Conservation (phyloP, 1,140 invertebrate genomes). For the Solenopsis invicta region DNA sequence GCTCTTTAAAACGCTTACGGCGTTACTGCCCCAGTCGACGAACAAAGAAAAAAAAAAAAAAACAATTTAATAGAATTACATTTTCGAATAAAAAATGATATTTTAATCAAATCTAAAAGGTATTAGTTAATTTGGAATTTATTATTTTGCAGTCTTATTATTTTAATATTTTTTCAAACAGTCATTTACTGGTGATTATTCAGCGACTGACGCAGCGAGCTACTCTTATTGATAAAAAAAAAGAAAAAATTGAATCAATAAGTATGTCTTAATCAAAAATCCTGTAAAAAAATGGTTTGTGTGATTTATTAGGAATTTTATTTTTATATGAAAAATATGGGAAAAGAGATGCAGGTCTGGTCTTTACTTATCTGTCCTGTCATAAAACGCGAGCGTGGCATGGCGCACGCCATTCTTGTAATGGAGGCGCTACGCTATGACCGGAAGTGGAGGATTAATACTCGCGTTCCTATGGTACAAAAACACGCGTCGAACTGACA, state of each 20-base stretch:
- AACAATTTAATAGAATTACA: too few relatives aligned
- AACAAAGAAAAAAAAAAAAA: too few relatives aligned
- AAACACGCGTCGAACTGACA: constrained; percentile 21
- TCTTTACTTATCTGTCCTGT: neutral
- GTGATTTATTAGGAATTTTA: neutral
- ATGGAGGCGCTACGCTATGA: constrained; percentile 5
- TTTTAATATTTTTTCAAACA: too few relatives aligned
- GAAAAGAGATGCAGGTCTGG: too few relatives aligned
- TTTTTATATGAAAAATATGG: neutral
- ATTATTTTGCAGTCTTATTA: too few relatives aligned
- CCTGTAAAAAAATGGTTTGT: neutral
- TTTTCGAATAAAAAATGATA: too few relatives aligned
- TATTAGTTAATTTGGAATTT: too few relatives aligned
- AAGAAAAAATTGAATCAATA: neutral
- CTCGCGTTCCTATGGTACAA: neutral
- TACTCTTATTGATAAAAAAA: neutral
- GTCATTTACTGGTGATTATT: too few relatives aligned
- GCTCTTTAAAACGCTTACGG: neutral
- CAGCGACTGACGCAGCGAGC: too few relatives aligned
- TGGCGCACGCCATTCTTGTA: neutral
- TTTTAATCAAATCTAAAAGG: too few relatives aligned
- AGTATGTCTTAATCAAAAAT: neutral
- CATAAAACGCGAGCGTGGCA: neutral
- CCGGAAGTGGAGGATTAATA: constrained; percentile 28
- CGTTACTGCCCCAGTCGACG: too few relatives aligned